Evolutionary conservation across 2,113 vertebrate species (phyloP), one percentile per base, ranked within the genome.

Genomic region (Mirza zaza): DNA sequence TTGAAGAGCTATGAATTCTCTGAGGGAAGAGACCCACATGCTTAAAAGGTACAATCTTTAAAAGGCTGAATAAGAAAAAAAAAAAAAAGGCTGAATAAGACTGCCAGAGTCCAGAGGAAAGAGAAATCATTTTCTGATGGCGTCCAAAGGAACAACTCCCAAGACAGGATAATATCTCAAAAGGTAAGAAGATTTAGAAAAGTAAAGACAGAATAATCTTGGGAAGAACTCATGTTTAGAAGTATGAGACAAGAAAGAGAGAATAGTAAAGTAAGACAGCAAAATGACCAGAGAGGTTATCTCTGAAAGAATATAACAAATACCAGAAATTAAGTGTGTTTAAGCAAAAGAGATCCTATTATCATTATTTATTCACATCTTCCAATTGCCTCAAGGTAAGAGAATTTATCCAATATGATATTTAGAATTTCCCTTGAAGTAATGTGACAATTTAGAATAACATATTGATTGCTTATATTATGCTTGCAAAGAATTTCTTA

Each of bases 341-440:
- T n/a, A 75, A 82, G 17, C 12, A 32, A 79, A 39, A 73, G 21
- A 83, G 18, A 55, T 65, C 21, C n/a, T 23, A 2, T n/a, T 77
- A 6, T 68, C 6, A 63, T 73, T 83, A 80, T 90, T 86, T 86
- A 59, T 73, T 94, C 36, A 61, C 9, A 82, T n/a, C 29, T 82
- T 75, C 20, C 50, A 85, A 65, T 85, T 95, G 45, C 27, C 32
- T 42, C 27, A 32, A 93, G 14, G 34, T 36, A 1, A 90, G 21
- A 81, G 13, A 61, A 67, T 82, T 48, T 86, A 20, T 93, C 76
- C 14, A 85, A 50, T 83, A 67, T 61, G 39, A 81, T 39, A 65
- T 88, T 93, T 71, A 86, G 29, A 85, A 95, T 65, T 91, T 96
- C 13, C 34, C n/a, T 71, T 81, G 52, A 94, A 95, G 21, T 82